A percentile compares a stretch with the other conserved stretches of the same genome.
These are phyloP conservation scores for Acromyrmex echinatior DNA, from an alignment of 1,140 invertebrate genomes.

Conservation along the genomic window DNA sequence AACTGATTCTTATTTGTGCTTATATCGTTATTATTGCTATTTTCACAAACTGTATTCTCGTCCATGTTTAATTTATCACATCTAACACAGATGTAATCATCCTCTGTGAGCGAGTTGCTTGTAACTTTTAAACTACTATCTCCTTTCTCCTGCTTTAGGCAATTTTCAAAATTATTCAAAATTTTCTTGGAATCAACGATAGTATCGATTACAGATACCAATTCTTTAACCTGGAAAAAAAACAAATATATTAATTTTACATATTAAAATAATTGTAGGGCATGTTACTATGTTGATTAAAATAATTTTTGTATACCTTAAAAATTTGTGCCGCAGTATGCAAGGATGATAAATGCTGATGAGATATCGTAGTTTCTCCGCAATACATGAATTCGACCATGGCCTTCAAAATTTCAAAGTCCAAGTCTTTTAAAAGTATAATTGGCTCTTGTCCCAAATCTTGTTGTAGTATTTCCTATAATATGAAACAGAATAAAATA, in stretches of 20 bases:
- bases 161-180: conserved; percentile 35
- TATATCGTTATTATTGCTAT: conserved; percentile 57
- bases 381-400: conserved; percentile 89
- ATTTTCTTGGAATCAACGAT: conserved; percentile 76
- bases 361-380: conserved; percentile 87
- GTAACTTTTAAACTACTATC: conserved; percentile 35
- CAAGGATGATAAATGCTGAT: conserved; percentile 86
- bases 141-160: conserved; percentile 25
- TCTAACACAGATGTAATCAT: conserved; percentile 48
- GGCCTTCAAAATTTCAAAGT: conserved; percentile 87
- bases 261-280: conserved; percentile 1
- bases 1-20: conserved; percentile 45
- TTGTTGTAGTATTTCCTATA: conserved; percentile 87
- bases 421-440: conserved; percentile 88
- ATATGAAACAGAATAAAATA: conserved; percentile 58
- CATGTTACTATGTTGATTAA: conserved; percentile 27
- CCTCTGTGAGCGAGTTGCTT: conserved; percentile 21
- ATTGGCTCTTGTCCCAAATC: conserved; percentile 87
- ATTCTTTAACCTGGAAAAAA: conserved; percentile 84
- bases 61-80: conserved; percentile 59
- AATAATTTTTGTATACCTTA: conserved; percentile 82
- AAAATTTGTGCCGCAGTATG: conserved; percentile 87
- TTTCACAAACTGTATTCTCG: conserved; percentile 38
- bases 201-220: conserved; percentile 82
- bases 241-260: conserved; percentile 30